A percentile compares a stretch with the other conserved stretches of the same genome.
phyloP scores from a whole-genome alignment of 2,797 vertebrate genomes.

The Rhabdomys pumilio region DNA sequence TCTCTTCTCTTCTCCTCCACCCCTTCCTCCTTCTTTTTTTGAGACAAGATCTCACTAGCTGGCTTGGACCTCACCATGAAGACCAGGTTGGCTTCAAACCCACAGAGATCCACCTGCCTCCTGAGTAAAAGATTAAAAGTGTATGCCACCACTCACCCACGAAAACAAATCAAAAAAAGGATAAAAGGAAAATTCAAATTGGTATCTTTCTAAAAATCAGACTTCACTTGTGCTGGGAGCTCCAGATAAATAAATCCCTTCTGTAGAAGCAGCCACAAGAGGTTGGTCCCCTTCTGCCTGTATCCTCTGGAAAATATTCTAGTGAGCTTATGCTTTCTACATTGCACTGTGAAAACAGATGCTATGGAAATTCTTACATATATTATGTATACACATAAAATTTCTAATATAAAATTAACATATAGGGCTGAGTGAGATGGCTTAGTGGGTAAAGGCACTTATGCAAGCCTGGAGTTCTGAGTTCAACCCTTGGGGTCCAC shows the following conservation, averaged over 20 bases:
- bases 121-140: background rate
- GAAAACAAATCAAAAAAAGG: background rate
- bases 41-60: background rate
- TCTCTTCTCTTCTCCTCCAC: no score
- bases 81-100: background rate
- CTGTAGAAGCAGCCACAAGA: constrained; percentile 15
- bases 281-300: background rate
- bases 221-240: background rate
- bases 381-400: background rate
- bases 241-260: background rate
- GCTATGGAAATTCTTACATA: background rate
- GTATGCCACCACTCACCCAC: background rate
- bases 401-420: constrained; percentile 45
- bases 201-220: background rate
- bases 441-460: background rate
- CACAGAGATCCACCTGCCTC: background rate
- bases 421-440: background rate
- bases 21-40: background rate
- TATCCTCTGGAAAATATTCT: background rate
- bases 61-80: background rate
- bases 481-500: background rate
- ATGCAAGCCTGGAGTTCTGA: background rate
- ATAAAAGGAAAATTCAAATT: background rate
- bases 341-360: background rate
- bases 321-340: constrained; percentile 28